These are phyloP conservation scores for Saccopteryx bilineata DNA, from an alignment of 2,113 vertebrate genomes.

Conservation along the genomic window DNA sequence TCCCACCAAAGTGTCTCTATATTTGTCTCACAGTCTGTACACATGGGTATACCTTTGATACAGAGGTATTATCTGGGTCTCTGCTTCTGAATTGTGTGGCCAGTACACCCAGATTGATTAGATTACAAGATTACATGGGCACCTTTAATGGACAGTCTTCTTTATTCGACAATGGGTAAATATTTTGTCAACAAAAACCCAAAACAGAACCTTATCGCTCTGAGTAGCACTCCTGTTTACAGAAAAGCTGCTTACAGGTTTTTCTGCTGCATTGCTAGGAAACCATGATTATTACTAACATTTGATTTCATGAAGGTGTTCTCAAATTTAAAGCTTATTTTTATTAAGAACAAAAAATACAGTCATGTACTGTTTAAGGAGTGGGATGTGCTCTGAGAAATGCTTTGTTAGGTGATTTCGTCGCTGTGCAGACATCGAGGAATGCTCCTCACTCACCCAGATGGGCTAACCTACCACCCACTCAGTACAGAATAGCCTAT, in stretches of 20 bases:
- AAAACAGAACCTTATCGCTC: background rate
- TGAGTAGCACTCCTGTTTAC: constrained; percentile 39
- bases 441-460: background rate
- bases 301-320: constrained; percentile 44
- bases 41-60: constrained; percentile 73
- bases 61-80: constrained; percentile 65
- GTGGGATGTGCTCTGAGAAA: background rate
- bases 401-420: background rate
- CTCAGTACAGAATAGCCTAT: background rate
- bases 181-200: constrained; percentile 4
- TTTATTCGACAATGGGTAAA: background rate
- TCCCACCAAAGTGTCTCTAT: constrained; percentile 13
- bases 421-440: background rate
- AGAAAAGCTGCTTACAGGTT: constrained; percentile 12
- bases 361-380: background rate
- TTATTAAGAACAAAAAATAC: constrained; percentile 22
- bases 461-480: no score
- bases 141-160: background rate
- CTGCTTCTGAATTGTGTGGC: constrained; percentile 15
- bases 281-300: background rate
- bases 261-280: background rate
- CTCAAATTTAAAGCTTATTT: constrained; percentile 44
- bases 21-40: constrained; percentile 77
- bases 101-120: background rate
- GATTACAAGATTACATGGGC: background rate